A percentile compares a stretch with the other conserved stretches of the same genome.
These are phyloP conservation scores for Rhinogobio ventralis DNA, from an alignment of 2,797 vertebrate genomes.

Conservation along the genomic window DNA sequence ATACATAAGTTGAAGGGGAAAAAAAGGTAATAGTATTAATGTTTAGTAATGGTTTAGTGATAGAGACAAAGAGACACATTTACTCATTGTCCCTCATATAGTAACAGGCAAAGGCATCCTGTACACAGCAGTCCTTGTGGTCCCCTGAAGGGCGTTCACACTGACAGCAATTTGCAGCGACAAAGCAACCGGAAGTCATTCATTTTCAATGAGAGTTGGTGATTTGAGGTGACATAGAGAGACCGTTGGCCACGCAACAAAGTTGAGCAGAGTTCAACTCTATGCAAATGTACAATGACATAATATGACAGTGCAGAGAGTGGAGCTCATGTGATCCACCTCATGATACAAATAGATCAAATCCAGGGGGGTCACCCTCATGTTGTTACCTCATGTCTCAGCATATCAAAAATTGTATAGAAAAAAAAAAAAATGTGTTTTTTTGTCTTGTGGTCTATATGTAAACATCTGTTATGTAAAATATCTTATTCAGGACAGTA, in stretches of 20 bases:
- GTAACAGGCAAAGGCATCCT: constrained; percentile 21
- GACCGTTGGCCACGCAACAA: constrained; percentile 11
- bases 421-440: too few species aligned
- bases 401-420: too few species aligned
- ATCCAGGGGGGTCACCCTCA: neutral
- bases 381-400: neutral
- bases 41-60: neutral
- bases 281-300: constrained; percentile 20
- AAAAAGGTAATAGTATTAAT: neutral
- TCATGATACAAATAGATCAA: neutral
- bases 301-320: neutral
- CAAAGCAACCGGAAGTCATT: constrained; percentile 47
- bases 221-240: constrained; percentile 28
- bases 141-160: constrained; percentile 23
- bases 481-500: too few species aligned
- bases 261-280: constrained; percentile 41
- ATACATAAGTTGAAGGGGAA: neutral
- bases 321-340: neutral
- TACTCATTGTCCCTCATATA: neutral
- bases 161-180: constrained; percentile 36
- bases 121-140: neutral
- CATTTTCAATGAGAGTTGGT: constrained; percentile 28
- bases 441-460: too few species aligned
- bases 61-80: neutral
- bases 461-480: too few species aligned